phyloP scores from a whole-genome alignment of 2,797 vertebrate species.

The Erithacus rubecula region DNA sequence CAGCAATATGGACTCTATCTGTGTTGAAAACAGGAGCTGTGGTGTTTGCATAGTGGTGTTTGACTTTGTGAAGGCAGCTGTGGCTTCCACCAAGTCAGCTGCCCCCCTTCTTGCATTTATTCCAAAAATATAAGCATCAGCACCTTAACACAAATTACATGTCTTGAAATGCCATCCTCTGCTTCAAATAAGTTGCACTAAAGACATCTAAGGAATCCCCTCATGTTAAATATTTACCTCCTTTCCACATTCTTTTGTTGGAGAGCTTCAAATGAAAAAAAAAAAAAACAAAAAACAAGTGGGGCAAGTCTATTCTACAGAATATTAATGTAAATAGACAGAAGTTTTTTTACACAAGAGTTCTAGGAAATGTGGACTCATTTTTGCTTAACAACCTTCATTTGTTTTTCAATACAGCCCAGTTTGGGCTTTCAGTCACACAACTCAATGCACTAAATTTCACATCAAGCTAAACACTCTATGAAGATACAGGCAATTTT shows the following conservation, averaged over 20 bases:
- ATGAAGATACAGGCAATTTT: neutral
- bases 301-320: neutral
- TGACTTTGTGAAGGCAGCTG: neutral
- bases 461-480: neutral
- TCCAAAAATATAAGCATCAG: neutral
- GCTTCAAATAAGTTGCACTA: constrained; percentile 5
- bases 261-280: neutral
- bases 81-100: neutral
- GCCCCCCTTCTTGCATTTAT: neutral
- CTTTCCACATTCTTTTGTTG: neutral
- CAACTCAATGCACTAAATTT: neutral
- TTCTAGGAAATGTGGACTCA: neutral
- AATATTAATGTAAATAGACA: neutral
- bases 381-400: neutral
- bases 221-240: constrained; percentile 56
- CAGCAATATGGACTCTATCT: neutral
- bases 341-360: neutral
- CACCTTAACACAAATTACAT: neutral
- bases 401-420: neutral
- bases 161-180: constrained; percentile 5
- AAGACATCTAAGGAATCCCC: constrained; percentile 5
- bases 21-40: neutral
- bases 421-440: neutral
- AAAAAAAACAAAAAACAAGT: neutral
- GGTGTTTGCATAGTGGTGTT: neutral